These are phyloP conservation scores for Sebastes reedi DNA, from an alignment of 2,797 vertebrate species.

Conservation along the genomic window DNA sequence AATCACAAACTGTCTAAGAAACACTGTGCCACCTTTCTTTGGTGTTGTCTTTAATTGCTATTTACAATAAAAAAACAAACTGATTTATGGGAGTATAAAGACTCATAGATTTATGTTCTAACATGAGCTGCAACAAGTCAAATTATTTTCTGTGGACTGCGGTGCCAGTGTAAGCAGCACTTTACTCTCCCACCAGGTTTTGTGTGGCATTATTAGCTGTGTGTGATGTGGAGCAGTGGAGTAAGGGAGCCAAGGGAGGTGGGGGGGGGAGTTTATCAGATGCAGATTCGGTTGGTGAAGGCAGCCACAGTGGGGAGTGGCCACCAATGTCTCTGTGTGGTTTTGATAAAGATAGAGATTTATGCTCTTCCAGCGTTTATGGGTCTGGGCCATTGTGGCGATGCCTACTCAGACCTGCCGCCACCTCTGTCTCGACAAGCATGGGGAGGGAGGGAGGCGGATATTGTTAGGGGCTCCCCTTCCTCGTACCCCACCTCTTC, in stretches of 20 bases:
- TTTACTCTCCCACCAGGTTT: slow-evolving; percentile 12
- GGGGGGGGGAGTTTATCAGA: slow-evolving; percentile 73
- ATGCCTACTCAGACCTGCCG: slow-evolving; percentile 86
- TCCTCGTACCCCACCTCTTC: slow-evolving; percentile 48
- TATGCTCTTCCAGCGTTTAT: slow-evolving; percentile 87
- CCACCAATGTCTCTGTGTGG: slow-evolving; percentile 83
- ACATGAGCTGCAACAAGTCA: slow-evolving; percentile 46
- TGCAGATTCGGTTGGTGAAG: slow-evolving; percentile 81
- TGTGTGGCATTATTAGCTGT: slow-evolving; percentile 56
- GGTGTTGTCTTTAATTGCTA: slow-evolving; percentile 30
- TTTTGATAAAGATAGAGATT: slow-evolving; percentile 89
- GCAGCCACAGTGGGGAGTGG: slow-evolving; percentile 80
- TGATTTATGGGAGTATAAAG: not conserved
- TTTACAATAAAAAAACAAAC: slow-evolving; percentile 13
- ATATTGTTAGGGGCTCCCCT: slow-evolving; percentile 79
- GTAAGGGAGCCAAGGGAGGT: not conserved
- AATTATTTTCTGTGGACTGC: slow-evolving; percentile 33
- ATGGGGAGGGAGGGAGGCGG: slow-evolving; percentile 57
- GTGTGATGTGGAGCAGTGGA: slow-evolving; percentile 54
- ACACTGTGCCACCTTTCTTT: slow-evolving; percentile 3
- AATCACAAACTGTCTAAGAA: not conserved
- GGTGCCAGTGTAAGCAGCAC: slow-evolving; percentile 23
- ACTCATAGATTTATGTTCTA: slow-evolving; percentile 41
- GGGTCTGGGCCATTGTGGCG: slow-evolving; percentile 80
- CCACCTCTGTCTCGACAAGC: slow-evolving; percentile 84